These are phyloP conservation scores for Crossaster papposus DNA, from an alignment of 53 echinoderm and acorn worm genomes.

Conservation along the genomic window DNA sequence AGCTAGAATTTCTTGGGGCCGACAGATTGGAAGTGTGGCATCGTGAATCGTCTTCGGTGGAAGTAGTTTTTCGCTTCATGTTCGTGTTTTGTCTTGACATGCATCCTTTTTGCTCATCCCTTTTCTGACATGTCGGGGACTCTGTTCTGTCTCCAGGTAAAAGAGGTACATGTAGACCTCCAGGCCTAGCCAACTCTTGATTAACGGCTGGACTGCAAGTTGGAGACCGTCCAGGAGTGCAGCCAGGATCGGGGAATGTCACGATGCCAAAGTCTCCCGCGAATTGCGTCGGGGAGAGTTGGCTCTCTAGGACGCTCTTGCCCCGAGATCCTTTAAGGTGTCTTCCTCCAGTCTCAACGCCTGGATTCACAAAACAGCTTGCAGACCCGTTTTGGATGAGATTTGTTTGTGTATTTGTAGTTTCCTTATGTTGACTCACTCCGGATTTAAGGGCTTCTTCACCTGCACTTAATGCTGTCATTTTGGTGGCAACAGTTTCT, in stretches of 20 bases:
- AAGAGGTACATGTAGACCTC: neutral
- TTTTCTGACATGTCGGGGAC: neutral
- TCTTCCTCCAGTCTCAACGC: neutral
- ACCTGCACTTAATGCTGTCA: too few relatives aligned
- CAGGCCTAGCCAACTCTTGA: neutral
- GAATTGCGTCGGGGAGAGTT: slow-evolving; percentile 58
- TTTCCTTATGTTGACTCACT: neutral
- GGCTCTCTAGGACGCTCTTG: slow-evolving; percentile 49
- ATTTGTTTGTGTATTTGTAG: neutral
- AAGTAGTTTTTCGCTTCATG: neutral
- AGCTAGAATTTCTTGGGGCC: neutral
- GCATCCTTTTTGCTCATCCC: neutral
- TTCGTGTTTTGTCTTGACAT: neutral
- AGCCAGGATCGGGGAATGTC: slow-evolving; percentile 22
- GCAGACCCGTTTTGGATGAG: neutral
- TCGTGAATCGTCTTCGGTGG: neutral
- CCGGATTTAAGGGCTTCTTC: too few relatives aligned
- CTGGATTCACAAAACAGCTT: neutral
- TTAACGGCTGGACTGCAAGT: neutral
- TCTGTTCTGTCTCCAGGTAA: neutral
- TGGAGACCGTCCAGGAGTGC: slow-evolving; percentile 44
- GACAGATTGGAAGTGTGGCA: neutral
- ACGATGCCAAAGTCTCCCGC: neutral
- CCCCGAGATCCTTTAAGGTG: neutral
- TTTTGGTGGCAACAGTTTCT: neutral